phyloP scores from a whole-genome alignment of 2,888 invertebrate species.

The Polylopha cassiicola region DNA sequence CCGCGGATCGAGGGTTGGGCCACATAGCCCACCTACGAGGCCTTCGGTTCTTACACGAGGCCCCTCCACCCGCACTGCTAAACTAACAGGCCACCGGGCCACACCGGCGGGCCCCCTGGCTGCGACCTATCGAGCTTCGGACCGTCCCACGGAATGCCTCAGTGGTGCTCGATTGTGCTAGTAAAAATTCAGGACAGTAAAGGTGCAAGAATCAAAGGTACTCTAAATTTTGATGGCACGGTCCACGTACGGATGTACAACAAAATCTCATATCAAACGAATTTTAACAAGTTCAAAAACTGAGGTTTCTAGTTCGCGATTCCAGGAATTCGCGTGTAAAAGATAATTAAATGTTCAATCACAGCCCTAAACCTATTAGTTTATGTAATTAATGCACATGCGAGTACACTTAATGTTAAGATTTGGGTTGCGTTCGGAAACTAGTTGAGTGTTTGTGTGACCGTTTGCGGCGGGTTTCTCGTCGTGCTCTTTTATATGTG shows the following conservation, averaged over 20 bases:
- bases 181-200: slow-evolving; percentile 46
- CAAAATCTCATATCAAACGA: slow-evolving; percentile 21
- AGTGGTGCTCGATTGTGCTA: slow-evolving; percentile 41
- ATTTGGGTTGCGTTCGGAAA: slow-evolving; percentile 29
- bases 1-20: slow-evolving; percentile 95
- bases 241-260: slow-evolving; percentile 31
- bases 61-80: slow-evolving; percentile 74
- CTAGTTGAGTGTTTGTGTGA: slow-evolving; percentile 4
- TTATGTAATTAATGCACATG: slow-evolving; percentile 73
- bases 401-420: slow-evolving; percentile 67
- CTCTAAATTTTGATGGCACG: slow-evolving; percentile 48
- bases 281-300: slow-evolving; percentile 28
- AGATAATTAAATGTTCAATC: slow-evolving; percentile 56
- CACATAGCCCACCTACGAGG: slow-evolving; percentile 83
- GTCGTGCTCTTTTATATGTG: slow-evolving; percentile 10
- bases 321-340: slow-evolving; percentile 31
- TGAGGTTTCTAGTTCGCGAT: slow-evolving; percentile 25
- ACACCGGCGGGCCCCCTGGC: slow-evolving; percentile 25
- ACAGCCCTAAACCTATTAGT: slow-evolving; percentile 53
- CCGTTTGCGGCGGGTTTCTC: background rate
- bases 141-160: slow-evolving; percentile 18
- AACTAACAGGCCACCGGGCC: slow-evolving; percentile 31
- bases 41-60: slow-evolving; percentile 71
- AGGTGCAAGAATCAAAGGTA: slow-evolving; percentile 53
- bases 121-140: slow-evolving; percentile 47